Conservation (phyloP, 2,113 vertebrate species). For the Ceuthmochares aereus region DNA sequence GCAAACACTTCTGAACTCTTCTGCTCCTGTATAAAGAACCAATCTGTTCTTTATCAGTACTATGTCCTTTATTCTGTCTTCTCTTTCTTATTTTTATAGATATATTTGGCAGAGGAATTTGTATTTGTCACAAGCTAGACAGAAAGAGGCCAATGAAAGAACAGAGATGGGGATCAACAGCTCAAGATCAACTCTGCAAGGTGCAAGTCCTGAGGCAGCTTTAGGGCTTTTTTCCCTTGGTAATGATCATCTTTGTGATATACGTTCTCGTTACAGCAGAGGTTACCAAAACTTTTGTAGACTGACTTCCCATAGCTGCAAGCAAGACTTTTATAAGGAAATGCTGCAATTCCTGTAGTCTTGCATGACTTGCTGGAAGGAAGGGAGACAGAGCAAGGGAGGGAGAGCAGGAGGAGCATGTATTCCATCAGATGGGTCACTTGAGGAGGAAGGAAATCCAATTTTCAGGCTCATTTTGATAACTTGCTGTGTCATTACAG, state of each 20-base stretch:
- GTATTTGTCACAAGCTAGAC: background rate
- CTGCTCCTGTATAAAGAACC: background rate
- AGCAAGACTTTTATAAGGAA: slow-evolving; percentile 5
- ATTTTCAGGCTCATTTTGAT: background rate
- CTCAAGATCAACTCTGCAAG: background rate
- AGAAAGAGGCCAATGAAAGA: background rate
- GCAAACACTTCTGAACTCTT: background rate
- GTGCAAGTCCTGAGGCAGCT: background rate
- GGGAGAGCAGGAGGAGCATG: background rate
- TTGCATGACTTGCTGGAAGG: background rate
- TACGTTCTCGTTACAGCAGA: background rate
- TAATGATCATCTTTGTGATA: background rate
- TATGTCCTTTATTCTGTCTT: background rate
- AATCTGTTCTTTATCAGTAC: background rate
- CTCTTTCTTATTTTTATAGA: background rate
- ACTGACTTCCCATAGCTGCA: slow-evolving; percentile 22
- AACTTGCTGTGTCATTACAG: slow-evolving; percentile 6
- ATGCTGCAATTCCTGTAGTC: background rate
- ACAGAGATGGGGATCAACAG: background rate
- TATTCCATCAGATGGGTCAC: background rate
- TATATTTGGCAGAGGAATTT: background rate
- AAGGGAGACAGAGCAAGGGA: background rate
- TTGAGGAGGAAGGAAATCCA: background rate
- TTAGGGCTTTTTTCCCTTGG: background rate
- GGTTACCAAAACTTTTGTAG: background rate